phyloP scores from a whole-genome alignment of 2,797 vertebrate species.

The Labeo calbasu region DNA sequence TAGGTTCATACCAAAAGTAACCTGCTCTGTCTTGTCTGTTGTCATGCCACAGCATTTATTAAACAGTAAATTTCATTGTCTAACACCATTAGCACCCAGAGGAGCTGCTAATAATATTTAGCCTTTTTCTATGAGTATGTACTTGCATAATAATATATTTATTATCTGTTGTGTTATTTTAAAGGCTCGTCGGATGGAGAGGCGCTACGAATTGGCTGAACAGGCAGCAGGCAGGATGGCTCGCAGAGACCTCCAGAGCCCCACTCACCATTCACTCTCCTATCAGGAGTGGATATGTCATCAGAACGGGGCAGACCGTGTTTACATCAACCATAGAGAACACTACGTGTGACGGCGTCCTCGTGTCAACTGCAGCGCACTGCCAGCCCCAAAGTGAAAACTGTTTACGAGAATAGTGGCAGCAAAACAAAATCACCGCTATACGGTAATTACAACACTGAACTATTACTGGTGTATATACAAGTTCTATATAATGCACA shows the following conservation, averaged over 20 bases:
- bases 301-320: conserved; percentile 75
- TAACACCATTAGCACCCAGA: background rate
- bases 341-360: conserved; percentile 77
- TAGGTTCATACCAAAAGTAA: too few species aligned
- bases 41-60: background rate
- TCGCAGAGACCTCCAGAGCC: conserved; percentile 49
- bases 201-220: conserved; percentile 58
- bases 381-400: conserved; percentile 33
- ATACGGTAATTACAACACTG: conserved; percentile 25
- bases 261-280: conserved; percentile 67
- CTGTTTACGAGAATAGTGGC: conserved; percentile 17
- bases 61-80: conserved; percentile 32
- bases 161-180: conserved; percentile 18
- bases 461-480: conserved; percentile 10
- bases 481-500: conserved; percentile 28
- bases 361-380: conserved; percentile 34
- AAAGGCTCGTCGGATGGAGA: conserved; percentile 71
- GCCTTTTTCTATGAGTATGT: background rate
- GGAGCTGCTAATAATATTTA: conserved; percentile 26
- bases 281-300: conserved; percentile 82
- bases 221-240: conserved; percentile 40
- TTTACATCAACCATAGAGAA: conserved; percentile 83
- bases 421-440: conserved; percentile 20
- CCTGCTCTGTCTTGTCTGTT: too few species aligned
- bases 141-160: conserved; percentile 9